Base-by-base conservation (phyloP, 2,888 invertebrate species). In the Drosophila fungiperda region DNA sequence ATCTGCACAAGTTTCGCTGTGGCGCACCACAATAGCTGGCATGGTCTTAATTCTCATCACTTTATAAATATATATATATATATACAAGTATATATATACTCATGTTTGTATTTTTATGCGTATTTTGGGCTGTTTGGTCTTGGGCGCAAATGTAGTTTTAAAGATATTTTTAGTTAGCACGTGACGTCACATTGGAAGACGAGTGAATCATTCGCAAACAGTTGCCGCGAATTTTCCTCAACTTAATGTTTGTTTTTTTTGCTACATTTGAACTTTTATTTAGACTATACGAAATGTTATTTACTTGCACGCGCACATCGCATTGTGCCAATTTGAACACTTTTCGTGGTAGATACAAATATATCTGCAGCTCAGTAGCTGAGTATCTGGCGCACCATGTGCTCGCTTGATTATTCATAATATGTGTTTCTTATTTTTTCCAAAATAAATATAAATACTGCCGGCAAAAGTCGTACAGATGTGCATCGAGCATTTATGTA, bases 301-400 rank as follows among this genome's bases (percentile, higher is more conserved):
- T 84, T 54, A 54, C 29, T 84, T 45, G 45, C 45, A 72, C 73
- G 77, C 71, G 71, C 74, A 69, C 80, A 60, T 50, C 82, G 66
- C 71, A 71, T 69, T 87, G 90, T 89, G 87, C 87, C 89, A 90
- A 89, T 77, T 90, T 84, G 53, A 90, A 73, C 76, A 66, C 75
- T 64, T 53, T 63, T 65, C 20, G 50, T 40, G 54, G 59, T 64
- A 71, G 63, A 77, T 80, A 68, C 69, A 76, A 68, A 68, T 63
- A 73, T 78, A 78, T 78, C 76, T 76, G 68, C 54, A 66, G 58
- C 35, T 45, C 64, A 48, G 68, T 59, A 75, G 67, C 54, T 66
- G 69, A 26, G 53, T 66, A 66, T 78, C 54, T 75, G 78, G 52
- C 71, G 65, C 73, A 70, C 70, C 90, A 90, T 83, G 74, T 83